Percentiles rank a stretch among this genome's conserved stretches.
Evolutionary conservation across 2,113 vertebrate species (phyloP).

Genomic region (Chinchilla lanigera): DNA sequence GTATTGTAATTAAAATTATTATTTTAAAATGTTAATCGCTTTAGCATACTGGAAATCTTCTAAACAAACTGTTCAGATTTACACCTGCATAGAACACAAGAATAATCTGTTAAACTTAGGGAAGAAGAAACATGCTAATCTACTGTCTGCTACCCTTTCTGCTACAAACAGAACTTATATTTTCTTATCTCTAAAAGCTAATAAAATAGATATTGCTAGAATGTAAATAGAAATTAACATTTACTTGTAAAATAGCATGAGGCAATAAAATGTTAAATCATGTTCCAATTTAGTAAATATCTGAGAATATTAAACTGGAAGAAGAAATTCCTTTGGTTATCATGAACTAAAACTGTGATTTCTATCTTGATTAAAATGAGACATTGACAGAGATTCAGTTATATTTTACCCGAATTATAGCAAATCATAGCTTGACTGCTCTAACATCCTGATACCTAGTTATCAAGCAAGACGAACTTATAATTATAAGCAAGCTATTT

Average conservation of each 20-base stretch:
- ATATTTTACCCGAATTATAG: conserved; percentile 67
- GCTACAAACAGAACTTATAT: conserved; percentile 13
- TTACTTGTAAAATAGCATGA: conserved; percentile 66
- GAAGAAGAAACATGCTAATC: conserved; percentile 23
- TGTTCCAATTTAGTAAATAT: conserved; percentile 59
- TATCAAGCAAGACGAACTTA: conserved; percentile 58
- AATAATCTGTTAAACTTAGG: background rate
- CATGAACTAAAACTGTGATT: conserved; percentile 64
- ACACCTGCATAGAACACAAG: background rate
- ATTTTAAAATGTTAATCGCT: background rate
- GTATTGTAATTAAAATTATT: conserved; percentile 27
- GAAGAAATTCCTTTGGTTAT: conserved; percentile 69
- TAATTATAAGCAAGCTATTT: conserved; percentile 51
- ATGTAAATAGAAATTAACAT: conserved; percentile 69
- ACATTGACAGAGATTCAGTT: conserved; percentile 47
- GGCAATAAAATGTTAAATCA: conserved; percentile 61
- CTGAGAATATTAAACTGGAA: conserved; percentile 58
- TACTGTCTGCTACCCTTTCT: background rate
- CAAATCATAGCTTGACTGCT: conserved; percentile 64
- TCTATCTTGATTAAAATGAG: conserved; percentile 70
- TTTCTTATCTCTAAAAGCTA: conserved; percentile 45
- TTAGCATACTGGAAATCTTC: background rate
- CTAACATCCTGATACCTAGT: conserved; percentile 50
- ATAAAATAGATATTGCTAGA: conserved; percentile 56
- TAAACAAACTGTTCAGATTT: conserved; percentile 2